Base-by-base conservation (phyloP, 2,113 vertebrate genomes). In the Ailurus styani region DNA sequence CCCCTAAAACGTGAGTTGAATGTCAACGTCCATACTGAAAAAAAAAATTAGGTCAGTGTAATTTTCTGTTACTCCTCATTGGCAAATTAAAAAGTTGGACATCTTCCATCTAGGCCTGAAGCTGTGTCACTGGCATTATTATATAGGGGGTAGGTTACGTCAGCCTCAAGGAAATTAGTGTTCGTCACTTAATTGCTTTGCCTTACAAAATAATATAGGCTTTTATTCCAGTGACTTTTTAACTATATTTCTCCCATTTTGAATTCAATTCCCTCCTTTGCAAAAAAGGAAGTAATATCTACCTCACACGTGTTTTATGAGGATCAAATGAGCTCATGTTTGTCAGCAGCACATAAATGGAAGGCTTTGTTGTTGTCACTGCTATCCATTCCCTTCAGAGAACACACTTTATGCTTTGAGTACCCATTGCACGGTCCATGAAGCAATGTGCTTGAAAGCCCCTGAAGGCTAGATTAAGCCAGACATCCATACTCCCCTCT, bases 161-260 rank as follows among this genome's bases (percentile, higher is more conserved):
- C 93, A 97, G 34, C 87, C 75, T 96, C 62, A 75, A 93, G 57
- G 88, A 93, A 95, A 98, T 90, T 94, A 60, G 27, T 83, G 87
- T 77, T 87, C 18, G 15, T 90, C 87, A 93, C 34, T 93, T 94
- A 90, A 75, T 94, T 72, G 70, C 93, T 85, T 88, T 40, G n/a
- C 86, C 64, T 95, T 88, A n/a, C 47, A 73, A 95, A 97, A 93
- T 93, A 87, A 94, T n/a, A 50, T 15, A 95, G 55, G n/a, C n/a
- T 82, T 96, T 85, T 50, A 85, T 85, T 85, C 40, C 83, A 96
- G 47, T 86, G 95, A 86, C 15, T 86, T 93, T 87, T 54, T 52
- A 78, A 93, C 62, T 82, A 0, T 20, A 54, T 77, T 72, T 23
- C 27, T 68, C n/a, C 31, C 21, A 29, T 57, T 66, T 87, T 68